A percentile compares a stretch with the other conserved stretches of the same genome.
phyloP scores from a whole-genome alignment of 2,888 invertebrate species.

The Amaurobius ferox region DNA sequence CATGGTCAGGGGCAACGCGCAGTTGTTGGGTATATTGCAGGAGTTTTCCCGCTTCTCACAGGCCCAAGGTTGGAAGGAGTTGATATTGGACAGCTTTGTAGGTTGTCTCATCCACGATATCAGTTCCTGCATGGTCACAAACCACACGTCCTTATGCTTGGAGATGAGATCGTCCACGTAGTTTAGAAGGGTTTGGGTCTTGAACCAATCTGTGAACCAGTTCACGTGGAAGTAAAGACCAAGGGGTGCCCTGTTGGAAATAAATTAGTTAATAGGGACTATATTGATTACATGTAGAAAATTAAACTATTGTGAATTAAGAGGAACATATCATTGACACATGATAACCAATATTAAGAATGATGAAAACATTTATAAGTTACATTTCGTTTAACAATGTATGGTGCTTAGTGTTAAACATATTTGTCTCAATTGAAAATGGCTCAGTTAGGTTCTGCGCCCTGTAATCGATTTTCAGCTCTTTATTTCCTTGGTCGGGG shows the following conservation, averaged over 20 bases:
- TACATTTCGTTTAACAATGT: too few relatives aligned
- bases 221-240: conserved; percentile 74
- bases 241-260: conserved; percentile 72
- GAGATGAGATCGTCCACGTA: conserved; percentile 73
- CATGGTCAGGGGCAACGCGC: conserved; percentile 83
- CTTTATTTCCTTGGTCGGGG: too few relatives aligned
- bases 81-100: conserved; percentile 44
- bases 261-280: too few relatives aligned
- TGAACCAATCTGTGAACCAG: conserved; percentile 73
- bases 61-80: conserved; percentile 65
- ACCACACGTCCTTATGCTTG: conserved; percentile 74
- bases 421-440: too few relatives aligned
- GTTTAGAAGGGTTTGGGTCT: conserved; percentile 74
- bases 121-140: conserved; percentile 74
- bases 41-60: conserved; percentile 79
- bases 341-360: too few relatives aligned
- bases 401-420: too few relatives aligned
- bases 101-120: conserved; percentile 74
- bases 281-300: too few relatives aligned
- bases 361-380: too few relatives aligned
- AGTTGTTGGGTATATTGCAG: conserved; percentile 71
- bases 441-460: too few relatives aligned
- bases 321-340: too few relatives aligned
- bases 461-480: too few relatives aligned
- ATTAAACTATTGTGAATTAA: too few relatives aligned